Conservation (phyloP, 2,113 vertebrate species). For the Eretmochelys imbricata region DNA sequence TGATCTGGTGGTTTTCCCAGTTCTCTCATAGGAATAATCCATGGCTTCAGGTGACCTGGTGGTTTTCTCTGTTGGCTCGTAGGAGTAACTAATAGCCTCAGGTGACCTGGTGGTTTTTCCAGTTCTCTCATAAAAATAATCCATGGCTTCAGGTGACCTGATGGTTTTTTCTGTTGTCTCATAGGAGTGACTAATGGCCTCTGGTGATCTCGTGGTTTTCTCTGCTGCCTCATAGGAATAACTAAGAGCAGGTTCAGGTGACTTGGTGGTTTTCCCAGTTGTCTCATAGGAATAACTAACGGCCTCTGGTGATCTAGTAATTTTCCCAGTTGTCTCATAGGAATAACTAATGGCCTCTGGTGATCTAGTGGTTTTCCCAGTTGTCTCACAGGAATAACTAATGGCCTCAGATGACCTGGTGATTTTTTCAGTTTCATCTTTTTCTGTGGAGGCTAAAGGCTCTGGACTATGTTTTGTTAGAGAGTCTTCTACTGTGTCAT, state of each 20-base stretch:
- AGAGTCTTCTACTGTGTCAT: constrained; percentile 67
- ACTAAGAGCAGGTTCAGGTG: constrained; percentile 67
- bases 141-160: constrained; percentile 68
- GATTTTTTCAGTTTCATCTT: constrained; percentile 72
- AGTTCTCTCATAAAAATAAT: constrained; percentile 65
- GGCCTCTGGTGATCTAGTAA: constrained; percentile 67
- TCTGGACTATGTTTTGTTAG: constrained; percentile 76
- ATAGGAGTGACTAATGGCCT: no score
- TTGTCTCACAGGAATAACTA: constrained; percentile 72
- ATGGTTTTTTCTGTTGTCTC: constrained; percentile 67
- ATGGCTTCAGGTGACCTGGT: constrained; percentile 52
- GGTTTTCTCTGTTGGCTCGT: constrained; percentile 57
- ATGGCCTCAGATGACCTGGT: constrained; percentile 68
- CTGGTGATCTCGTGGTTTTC: no score
- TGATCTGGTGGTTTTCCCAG: constrained; percentile 9
- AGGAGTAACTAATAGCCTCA: constrained; percentile 63
- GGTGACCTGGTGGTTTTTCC: constrained; percentile 56
- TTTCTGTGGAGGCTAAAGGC: constrained; percentile 66
- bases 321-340: constrained; percentile 63
- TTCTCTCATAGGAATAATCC: constrained; percentile 70
- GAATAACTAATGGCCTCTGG: constrained; percentile 75
- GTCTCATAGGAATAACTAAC: constrained; percentile 74
- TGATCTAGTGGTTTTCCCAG: constrained; percentile 65
- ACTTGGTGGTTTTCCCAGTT: constrained; percentile 61
- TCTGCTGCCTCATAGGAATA: constrained; percentile 64